Percentiles rank a stretch among this genome's conserved stretches.
These are phyloP conservation scores for Leucania comma DNA, from an alignment of 2,888 invertebrate species.

Conservation along the genomic window DNA sequence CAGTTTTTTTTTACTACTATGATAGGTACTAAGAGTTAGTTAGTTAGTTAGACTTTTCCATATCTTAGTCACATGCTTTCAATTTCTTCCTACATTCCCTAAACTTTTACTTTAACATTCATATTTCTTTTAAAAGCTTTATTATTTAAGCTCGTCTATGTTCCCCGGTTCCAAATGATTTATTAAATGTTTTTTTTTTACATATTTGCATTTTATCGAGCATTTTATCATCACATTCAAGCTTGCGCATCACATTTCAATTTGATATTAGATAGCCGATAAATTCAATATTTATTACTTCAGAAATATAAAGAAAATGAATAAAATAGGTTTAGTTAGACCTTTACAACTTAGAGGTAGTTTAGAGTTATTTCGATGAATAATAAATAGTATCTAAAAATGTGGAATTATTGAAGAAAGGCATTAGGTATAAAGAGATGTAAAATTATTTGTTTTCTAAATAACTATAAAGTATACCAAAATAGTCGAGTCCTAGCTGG, in stretches of 20 bases:
- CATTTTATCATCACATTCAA: not conserved
- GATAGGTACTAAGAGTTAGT: not conserved
- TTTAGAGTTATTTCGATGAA: constrained; percentile 32
- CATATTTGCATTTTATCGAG: not conserved
- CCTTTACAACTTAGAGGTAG: constrained; percentile 40
- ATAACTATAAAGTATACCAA: not conserved
- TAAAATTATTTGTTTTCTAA: not conserved
- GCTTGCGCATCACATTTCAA: constrained; percentile 10
- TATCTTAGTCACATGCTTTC: not conserved
- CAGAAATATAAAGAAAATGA: not conserved
- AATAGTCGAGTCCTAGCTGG: not conserved
- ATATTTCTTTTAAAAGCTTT: constrained; percentile 17
- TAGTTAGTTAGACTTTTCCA: not conserved
- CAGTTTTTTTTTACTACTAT: not conserved
- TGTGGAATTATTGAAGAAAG: not conserved
- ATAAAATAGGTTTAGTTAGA: constrained; percentile 24
- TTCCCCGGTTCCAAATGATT: constrained; percentile 7
- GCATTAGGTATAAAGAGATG: not conserved
- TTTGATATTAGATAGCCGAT: too few relatives aligned
- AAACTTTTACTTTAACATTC: not conserved
- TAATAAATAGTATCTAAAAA: not conserved
- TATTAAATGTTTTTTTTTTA: not conserved
- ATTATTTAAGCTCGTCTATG: constrained; percentile 38
- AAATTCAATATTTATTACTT: not conserved
- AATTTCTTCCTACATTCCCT: constrained; percentile 32